Evolutionary conservation across 1,140 invertebrate species (phyloP), one percentile per base, ranked within the genome.

Genomic region (Sitodiplosis mosellana): DNA sequence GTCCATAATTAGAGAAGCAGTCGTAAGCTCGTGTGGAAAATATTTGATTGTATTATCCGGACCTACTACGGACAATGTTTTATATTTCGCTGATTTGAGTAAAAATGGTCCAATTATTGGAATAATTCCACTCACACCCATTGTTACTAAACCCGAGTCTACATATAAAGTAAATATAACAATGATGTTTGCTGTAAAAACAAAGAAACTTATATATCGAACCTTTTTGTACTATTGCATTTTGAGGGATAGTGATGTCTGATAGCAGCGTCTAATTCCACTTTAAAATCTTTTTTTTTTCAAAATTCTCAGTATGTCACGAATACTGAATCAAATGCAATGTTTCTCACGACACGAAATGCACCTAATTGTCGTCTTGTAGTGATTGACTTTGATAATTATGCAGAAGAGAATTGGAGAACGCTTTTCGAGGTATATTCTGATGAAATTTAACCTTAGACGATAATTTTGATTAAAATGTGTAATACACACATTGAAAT

Each of bases 271-370:
- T n/a, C n/a, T n/a, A 27, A 5, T 27, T 27, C 27, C 10, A 27
- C 3, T 27, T 3, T n/a, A n/a, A n/a, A n/a, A n/a, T 27, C 10
- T 27, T 3, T 27, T 27, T 27, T 3, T 51, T 55, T 56, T 56
- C 48, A 54, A 27, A 3, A 27, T 56, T 70, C 70, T 49, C 68
- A 93, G 80, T 96, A 93, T 62, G 72, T 98, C 12, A 90, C 90
- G 17, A 96, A 95, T 68, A 76, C 83, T 53, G 90, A 80, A 10
- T 72, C 77, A 0, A 73, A 83, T 51, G 84, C 82, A 53, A 78
- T 88, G 56, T 89, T 99, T 60, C 78, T 82, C 20, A 98, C 94
- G 20, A 97, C 98, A 66, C 86, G 89, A 68, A 77, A 90, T 66
- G 87, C 94, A 14, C 82, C 88, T 17, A 92, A 91, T 62, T 94